Evolutionary conservation across 2,888 invertebrate species (phyloP), one percentile per base, ranked within the genome.

Genomic region (Tiphia femorata): DNA sequence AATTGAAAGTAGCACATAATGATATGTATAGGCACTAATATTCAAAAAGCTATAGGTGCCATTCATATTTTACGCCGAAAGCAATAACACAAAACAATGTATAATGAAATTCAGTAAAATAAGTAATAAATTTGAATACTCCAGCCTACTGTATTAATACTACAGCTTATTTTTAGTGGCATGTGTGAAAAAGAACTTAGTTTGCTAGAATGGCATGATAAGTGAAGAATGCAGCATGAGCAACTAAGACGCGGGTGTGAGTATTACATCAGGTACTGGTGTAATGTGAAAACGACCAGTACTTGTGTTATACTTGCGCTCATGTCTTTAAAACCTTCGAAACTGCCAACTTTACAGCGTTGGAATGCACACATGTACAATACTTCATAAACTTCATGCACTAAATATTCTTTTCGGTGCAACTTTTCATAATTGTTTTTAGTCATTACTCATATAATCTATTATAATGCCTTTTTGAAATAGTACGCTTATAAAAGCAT

Each of bases 251-350:
- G 87, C 87, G 91, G 87, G 87, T 88, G 88, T 94, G 97, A 97
- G 97, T 97, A 97, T 97, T 97, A 95, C 95, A 95, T 96, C 96
- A 97, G 96, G 97, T 97, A 97, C 96, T 96, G 96, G 96, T 93
- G 80, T 78, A 76, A 70, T 67, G 64, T 77, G 77, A 79, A 82
- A 79, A 84, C 79, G 70, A 89, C 91, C 96, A 93, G 96, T 95
- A 90, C 89, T 92, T 94, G 92, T 93, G 93, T 95, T 91, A 95
- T 94, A 93, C 95, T 96, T 91, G 86, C 90, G 88, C 86, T 86
- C 86, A 69, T 78, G 67, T 73, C 77, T 80, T 80, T 74, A 69
- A 63, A 55, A 76, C 68, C 77, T 77, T 67, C 80, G 70, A 77
- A 73, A 75, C 74, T 71, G 70, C 67, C 65, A 62, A 75, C 68